Evolutionary conservation across 1,140 invertebrate genomes (phyloP), one percentile per base, ranked within the genome.

Genomic region (Monomorium pharaonis): DNA sequence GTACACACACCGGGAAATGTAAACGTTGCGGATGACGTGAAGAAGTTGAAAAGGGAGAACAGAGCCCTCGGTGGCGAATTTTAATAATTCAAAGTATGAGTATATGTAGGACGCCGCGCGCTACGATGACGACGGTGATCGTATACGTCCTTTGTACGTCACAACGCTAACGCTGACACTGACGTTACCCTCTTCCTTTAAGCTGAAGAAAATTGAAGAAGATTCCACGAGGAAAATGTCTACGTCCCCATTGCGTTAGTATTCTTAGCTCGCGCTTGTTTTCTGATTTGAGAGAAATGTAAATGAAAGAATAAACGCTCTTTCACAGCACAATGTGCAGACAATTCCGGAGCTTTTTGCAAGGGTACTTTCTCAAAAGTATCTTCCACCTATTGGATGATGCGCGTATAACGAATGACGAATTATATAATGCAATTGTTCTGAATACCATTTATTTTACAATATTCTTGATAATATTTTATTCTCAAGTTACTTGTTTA

Each of bases 271-370:
- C 21, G 30, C 30, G 44, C 33, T 51, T 72, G 24, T 21, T 72
- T 51, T 33, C 18, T 14, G 44, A 72, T 27, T 51, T n/a, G 18
- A 14, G 47, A 49, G 18, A 33, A 5, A 51, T 9, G 5, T 47
- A 70, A 70, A 70, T 70, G 42, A 21, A 72, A 72, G 27, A 44
- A 30, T 47, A 49, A 70, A 72, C 5, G 18, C 16, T 30, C n/a
- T 7, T 69, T 7, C 21, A n/a, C 9, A 2, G 33, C 33, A 16
- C 24, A 9, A 3, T 21, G 42, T 9, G 42, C 2, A 24, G n/a
- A 24, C 24, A 30, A 5, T 72, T 47, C n/a, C n/a, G n/a, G n/a
- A n/a, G n/a, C n/a, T n/a, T 44, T 70, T 47, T 70, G 24, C 18
- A 44, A 24, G 24, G 6, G 2, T 6, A 65, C 12, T 42, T 69